Percentiles rank a stretch among this genome's conserved stretches.
These are phyloP conservation scores for Pemphredon lugubris DNA, from an alignment of 2,888 invertebrate genomes.

Conservation along the genomic window DNA sequence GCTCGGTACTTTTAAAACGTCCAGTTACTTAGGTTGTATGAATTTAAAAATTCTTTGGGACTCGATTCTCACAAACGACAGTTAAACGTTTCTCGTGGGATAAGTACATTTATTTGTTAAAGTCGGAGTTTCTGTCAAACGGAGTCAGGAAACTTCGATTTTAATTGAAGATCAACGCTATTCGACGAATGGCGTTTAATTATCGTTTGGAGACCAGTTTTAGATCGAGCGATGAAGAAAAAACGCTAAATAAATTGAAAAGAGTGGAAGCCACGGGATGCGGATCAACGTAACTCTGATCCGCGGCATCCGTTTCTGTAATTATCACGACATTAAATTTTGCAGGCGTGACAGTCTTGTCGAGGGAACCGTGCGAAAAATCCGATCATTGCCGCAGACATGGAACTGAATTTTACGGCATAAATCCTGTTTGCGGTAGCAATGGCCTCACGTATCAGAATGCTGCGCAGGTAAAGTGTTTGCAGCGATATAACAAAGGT, in stretches of 20 bases:
- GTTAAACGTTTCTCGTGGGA: too few species aligned
- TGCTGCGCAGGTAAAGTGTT: slow-evolving; percentile 68
- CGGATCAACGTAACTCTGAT: too few species aligned
- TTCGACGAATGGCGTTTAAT: too few species aligned
- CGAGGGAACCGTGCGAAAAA: slow-evolving; percentile 20
- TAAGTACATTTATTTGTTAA: too few species aligned
- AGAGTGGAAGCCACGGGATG: too few species aligned
- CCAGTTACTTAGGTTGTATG: neutral
- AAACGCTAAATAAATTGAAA: too few species aligned
- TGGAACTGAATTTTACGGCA: slow-evolving; percentile 30
- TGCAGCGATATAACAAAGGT: slow-evolving; percentile 56
- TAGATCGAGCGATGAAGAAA: too few species aligned
- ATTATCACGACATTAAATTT: neutral
- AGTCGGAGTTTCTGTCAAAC: neutral
- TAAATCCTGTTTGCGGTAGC: slow-evolving; percentile 69
- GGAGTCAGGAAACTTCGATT: neutral
- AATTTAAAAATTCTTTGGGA: neutral
- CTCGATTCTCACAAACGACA: neutral
- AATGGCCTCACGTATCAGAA: slow-evolving; percentile 72
- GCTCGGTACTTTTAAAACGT: neutral
- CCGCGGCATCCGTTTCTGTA: too few species aligned
- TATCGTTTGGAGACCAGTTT: too few species aligned
- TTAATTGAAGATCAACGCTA: too few species aligned
- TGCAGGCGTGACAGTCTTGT: slow-evolving; percentile 17
- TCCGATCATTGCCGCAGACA: slow-evolving; percentile 41